Evolutionary conservation across 30 jellyfish, hydroid and myxozoan genomes (phyloP), one percentile per base, ranked within the genome.

Genomic region (Aurelia aurita complex sp. Pacific): DNA sequence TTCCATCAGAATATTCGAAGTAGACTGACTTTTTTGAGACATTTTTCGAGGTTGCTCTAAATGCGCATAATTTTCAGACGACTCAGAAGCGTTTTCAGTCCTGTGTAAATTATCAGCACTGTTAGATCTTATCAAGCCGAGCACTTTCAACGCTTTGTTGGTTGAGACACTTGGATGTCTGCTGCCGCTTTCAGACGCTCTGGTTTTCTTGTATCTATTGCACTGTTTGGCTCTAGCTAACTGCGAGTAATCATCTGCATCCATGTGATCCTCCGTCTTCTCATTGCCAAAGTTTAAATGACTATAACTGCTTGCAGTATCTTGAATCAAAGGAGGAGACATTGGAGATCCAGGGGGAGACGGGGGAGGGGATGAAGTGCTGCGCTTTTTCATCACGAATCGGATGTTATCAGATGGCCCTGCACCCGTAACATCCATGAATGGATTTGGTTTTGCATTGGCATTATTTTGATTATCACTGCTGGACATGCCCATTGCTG

Each of bases 301-400:
- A 46, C 85, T 69, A 64, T 82, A 82, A 15, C 74, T 64, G 10
- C 80, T 73, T 55, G 50, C 73, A 10, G 50, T 69, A 57, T 36
- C 84, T 14, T 72, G 74, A 69, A 62, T 69, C 76, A 32, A 32
- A 53, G 92, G 80, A 8, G 85, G 80, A 6, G 74, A 14, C 51
- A 53, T 61, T 61, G 85, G 33, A 16, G 53, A 16, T 71, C 46
- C 80, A 15, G 57, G 60, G 2, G 80, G 80, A 9, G 89, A 64
- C 15, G 85, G 85, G 36, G 86, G 92, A 8, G 92, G 92, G 9
- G 92, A 51, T 59, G 92, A 82, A 14, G 92, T 52, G 67, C 85
- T 70, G 3, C 92, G 85, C 40, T 76, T 82, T 51, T 82, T 82
- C 92, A 82, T 82, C 19, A 82, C 80, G 46, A 82, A 82, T 19